phyloP scores from a whole-genome alignment of 2,888 invertebrate species.

The Pollenia labialis region DNA sequence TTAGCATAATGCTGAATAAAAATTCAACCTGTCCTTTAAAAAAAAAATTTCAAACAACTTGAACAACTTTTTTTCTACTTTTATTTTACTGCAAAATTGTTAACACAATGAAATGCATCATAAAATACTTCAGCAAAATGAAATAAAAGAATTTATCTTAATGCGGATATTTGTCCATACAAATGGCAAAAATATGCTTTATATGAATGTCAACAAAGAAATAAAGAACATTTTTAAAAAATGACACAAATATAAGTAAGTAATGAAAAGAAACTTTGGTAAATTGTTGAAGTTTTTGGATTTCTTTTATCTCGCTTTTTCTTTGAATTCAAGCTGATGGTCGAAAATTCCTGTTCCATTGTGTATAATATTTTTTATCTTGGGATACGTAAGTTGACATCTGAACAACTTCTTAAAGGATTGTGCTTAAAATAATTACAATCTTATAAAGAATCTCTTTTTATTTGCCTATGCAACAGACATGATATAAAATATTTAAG shows the following conservation, averaged over 20 bases:
- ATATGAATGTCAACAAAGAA: not conserved
- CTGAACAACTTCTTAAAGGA: not conserved
- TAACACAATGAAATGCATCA: conserved; percentile 39
- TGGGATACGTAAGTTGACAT: conserved; percentile 11
- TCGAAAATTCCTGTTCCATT: not conserved
- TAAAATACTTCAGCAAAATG: conserved; percentile 3
- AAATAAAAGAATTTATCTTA: conserved; percentile 13
- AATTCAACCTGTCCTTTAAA: not conserved
- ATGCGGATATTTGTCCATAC: conserved; percentile 54
- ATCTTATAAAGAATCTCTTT: too few relatives aligned
- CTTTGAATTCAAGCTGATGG: conserved; percentile 1
- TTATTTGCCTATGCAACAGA: too few relatives aligned
- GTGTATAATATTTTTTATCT: not conserved
- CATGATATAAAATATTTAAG: too few relatives aligned
- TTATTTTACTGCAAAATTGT: conserved; percentile 52
- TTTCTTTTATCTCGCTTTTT: conserved; percentile 1
- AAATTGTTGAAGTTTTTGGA: conserved; percentile 58
- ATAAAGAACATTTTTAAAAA: not conserved
- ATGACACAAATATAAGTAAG: conserved; percentile 26
- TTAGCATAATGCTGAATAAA: not conserved
- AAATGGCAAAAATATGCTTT: conserved; percentile 35
- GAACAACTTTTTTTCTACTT: conserved; percentile 2
- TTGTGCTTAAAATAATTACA: not conserved
- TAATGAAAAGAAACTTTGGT: conserved; percentile 46
- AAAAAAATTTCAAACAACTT: conserved; percentile 5